phyloP scores from a whole-genome alignment of 2,888 invertebrate species.

The Phoenoteleia sp. region DNA sequence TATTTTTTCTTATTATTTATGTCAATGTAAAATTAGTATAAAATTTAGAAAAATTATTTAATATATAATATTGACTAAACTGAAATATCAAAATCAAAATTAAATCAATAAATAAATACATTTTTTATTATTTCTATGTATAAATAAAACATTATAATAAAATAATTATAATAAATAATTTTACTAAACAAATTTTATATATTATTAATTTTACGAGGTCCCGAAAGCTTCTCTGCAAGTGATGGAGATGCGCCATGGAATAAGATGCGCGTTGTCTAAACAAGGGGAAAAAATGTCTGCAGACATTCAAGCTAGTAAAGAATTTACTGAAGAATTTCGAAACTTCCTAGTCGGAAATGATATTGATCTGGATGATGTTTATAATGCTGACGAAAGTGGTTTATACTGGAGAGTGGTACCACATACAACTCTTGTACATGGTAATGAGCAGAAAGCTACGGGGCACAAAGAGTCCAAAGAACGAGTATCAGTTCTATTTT shows the following conservation, averaged over 20 bases:
- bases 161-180: too few relatives aligned
- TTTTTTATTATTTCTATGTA: too few relatives aligned
- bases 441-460: neutral
- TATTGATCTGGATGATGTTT: slow-evolving; percentile 17
- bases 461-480: slow-evolving; percentile 7
- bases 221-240: neutral
- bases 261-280: neutral
- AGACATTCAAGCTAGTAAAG: neutral
- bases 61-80: too few relatives aligned
- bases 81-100: too few relatives aligned
- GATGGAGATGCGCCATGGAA: slow-evolving; percentile 20
- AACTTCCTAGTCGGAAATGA: neutral
- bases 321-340: neutral
- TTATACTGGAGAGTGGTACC: neutral
- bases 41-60: too few relatives aligned
- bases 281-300: slow-evolving; percentile 24
- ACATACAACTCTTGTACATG: neutral
- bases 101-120: too few relatives aligned
- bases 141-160: too few relatives aligned
- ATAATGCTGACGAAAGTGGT: slow-evolving; percentile 34
- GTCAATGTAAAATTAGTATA: too few relatives aligned
- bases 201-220: neutral
- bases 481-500: slow-evolving; percentile 24
- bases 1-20: too few relatives aligned
- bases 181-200: too few relatives aligned